Evolutionary conservation across 2,113 vertebrate genomes (phyloP).

Genomic region (Corydoras sp.): DNA sequence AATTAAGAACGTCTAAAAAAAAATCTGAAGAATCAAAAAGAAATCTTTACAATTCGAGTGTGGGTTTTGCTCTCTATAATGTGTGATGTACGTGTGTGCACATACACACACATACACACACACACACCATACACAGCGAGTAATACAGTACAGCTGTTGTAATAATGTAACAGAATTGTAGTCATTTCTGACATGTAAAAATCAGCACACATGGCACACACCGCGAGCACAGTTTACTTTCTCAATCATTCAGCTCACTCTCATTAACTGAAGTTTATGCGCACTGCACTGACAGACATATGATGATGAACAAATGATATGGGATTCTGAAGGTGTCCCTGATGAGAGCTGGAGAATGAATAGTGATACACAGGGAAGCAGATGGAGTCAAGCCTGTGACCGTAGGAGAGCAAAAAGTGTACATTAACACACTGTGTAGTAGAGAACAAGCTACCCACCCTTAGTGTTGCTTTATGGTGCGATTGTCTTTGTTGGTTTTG

Average conservation of each 20-base stretch:
- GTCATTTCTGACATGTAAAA: too few relatives aligned
- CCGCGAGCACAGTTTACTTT: neutral
- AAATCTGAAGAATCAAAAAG: too few relatives aligned
- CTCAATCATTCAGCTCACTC: neutral
- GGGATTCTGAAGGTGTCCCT: constrained; percentile 5
- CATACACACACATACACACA: too few relatives aligned
- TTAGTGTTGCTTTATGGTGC: too few relatives aligned
- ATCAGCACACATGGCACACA: neutral
- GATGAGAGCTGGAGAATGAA: constrained; percentile 4
- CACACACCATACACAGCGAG: too few relatives aligned
- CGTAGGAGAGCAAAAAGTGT: constrained; percentile 1
- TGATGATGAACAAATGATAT: constrained; percentile 24
- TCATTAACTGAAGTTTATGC: neutral
- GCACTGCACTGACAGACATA: neutral
- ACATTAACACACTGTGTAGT: neutral
- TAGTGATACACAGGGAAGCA: constrained; percentile 9
- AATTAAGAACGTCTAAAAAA: too few relatives aligned
- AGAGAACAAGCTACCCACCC: neutral
- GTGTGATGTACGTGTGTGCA: too few relatives aligned
- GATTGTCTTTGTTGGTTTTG: neutral
- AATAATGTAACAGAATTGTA: too few relatives aligned
- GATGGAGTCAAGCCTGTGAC: constrained; percentile 11
- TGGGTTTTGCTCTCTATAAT: too few relatives aligned
- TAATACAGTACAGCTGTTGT: too few relatives aligned
- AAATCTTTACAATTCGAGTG: too few relatives aligned